Conservation (phyloP, 2,113 vertebrate species). For the Plecotus auritus region DNA sequence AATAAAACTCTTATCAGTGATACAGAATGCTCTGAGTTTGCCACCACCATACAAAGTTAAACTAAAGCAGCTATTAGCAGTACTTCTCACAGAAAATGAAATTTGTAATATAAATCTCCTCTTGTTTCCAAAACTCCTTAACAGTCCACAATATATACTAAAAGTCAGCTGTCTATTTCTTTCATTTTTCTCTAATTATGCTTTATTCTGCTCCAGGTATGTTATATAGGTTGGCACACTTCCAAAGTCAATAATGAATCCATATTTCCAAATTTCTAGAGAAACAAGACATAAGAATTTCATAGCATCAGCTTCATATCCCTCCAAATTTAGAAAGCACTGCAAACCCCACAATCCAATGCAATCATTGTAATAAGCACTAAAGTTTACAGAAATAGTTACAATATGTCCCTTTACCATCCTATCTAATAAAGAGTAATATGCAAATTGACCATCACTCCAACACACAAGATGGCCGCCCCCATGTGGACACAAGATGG, state of each 20-base stretch:
- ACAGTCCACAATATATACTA: not conserved
- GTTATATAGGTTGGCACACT: not conserved
- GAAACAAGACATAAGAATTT: not conserved
- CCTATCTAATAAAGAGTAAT: too few species aligned
- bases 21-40: not conserved
- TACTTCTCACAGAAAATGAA: not conserved
- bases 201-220: not conserved
- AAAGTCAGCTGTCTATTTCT: not conserved
- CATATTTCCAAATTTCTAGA: not conserved
- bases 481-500: too few species aligned
- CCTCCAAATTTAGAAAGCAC: slow-evolving; percentile 2
- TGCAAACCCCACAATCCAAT: not conserved
- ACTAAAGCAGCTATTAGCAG: not conserved
- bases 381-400: not conserved
- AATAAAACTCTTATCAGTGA: not conserved
- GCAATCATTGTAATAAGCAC: not conserved
- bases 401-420: not conserved
- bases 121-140: not conserved
- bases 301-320: not conserved
- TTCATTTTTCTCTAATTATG: not conserved
- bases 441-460: too few species aligned
- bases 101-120: not conserved
- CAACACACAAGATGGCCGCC: too few species aligned
- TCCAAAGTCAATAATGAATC: not conserved
- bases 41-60: not conserved